Percentiles rank a stretch among this genome's conserved stretches.
Conservation (phyloP, 1,140 invertebrate genomes). For the Cepaea nemoralis region DNA sequence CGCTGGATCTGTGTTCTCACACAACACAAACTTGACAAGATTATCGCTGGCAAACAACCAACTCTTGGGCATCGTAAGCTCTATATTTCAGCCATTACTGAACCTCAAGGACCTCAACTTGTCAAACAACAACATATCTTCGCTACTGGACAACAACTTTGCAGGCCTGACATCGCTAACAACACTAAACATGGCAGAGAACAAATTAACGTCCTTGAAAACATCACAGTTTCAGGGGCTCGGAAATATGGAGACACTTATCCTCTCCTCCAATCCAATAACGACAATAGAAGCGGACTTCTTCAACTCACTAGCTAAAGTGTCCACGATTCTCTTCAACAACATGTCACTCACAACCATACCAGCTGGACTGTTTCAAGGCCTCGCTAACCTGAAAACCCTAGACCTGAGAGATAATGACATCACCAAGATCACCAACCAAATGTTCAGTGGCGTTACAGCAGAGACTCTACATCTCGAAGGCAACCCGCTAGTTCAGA, state of each 20-base stretch:
- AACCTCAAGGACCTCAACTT: constrained; percentile 47
- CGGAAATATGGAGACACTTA: constrained; percentile 43
- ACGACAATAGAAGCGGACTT: constrained; percentile 42
- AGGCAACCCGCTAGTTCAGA: neutral
- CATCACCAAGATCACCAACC: constrained; percentile 41
- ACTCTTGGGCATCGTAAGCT: neutral
- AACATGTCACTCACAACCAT: constrained; percentile 46
- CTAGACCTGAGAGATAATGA: constrained; percentile 45
- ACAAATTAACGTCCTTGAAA: constrained; percentile 44
- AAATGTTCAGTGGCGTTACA: constrained; percentile 39
- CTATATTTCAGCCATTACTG: constrained; percentile 46
- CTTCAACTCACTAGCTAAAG: constrained; percentile 44
- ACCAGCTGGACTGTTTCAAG: constrained; percentile 42
- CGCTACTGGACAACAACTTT: constrained; percentile 36
- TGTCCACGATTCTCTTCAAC: constrained; percentile 40
- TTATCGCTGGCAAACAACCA: constrained; percentile 9
- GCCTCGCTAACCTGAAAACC: constrained; percentile 40
- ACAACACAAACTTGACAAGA: neutral
- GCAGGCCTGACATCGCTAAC: constrained; percentile 36
- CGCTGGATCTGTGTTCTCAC: too few relatives aligned
- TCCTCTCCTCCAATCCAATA: constrained; percentile 47
- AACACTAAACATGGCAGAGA: constrained; percentile 46
- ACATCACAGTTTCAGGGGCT: constrained; percentile 51
- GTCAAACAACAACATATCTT: constrained; percentile 42
- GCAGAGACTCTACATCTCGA: constrained; percentile 24